These are phyloP conservation scores for Phenganax subtilis DNA, from an alignment of 92 coral and sea anemone genomes.

Conservation along the genomic window DNA sequence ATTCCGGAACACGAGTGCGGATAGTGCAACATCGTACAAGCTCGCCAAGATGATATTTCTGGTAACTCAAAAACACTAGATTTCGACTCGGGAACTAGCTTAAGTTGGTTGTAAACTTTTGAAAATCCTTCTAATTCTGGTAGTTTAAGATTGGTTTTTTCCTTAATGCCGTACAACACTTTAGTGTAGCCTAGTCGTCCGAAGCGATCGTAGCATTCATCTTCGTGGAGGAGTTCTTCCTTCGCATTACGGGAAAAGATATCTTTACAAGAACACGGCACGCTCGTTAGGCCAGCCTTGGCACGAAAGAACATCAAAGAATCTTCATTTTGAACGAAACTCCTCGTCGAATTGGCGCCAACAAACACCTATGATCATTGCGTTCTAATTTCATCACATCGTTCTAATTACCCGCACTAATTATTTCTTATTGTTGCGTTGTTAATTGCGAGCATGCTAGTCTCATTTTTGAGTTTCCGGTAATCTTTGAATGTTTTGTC, in stretches of 20 bases:
- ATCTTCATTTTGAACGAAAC: not conserved
- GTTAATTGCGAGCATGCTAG: not conserved
- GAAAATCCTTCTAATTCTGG: not conserved
- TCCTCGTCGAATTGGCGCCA: not conserved
- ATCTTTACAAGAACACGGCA: conserved; percentile 62
- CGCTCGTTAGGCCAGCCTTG: conserved; percentile 23
- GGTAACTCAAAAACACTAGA: not conserved
- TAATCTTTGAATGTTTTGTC: too few relatives aligned
- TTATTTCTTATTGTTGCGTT: not conserved
- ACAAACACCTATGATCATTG: not conserved
- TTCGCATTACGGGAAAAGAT: conserved; percentile 49
- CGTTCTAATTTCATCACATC: conserved; percentile 2
- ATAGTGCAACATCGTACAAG: conserved; percentile 12
- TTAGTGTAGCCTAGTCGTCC: conserved; percentile 11
- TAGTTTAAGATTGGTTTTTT: not conserved
- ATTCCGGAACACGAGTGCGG: conserved; percentile 15
- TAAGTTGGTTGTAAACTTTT: conserved; percentile 7
- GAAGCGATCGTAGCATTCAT: conserved; percentile 21
- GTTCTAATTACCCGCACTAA: not conserved
- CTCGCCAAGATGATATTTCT: conserved; percentile 30
- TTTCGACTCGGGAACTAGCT: not conserved
- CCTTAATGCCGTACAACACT: conserved; percentile 7
- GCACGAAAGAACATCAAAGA: conserved; percentile 26
- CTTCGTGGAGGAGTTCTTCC: conserved; percentile 49
- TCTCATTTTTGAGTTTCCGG: too few relatives aligned